A percentile compares a stretch with the other conserved stretches of the same genome.
Evolutionary conservation across 2,113 vertebrate genomes (phyloP).

Genomic region (Ibidorhyncha struthersii): DNA sequence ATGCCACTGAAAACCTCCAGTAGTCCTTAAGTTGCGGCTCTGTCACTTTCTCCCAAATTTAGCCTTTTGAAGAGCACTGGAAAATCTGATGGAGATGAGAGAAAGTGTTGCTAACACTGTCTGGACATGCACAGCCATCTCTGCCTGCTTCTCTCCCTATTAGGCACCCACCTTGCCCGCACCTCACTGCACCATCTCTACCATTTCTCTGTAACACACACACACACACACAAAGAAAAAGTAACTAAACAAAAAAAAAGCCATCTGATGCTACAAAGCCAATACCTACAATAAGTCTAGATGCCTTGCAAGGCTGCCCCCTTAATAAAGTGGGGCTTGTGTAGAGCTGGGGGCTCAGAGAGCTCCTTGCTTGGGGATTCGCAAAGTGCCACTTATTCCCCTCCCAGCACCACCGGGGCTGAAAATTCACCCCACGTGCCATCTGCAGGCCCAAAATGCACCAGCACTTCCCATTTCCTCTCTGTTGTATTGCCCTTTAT

Average conservation of each 20-base stretch:
- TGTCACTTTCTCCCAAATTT: not conserved
- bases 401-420: not conserved
- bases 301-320: not conserved
- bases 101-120: not conserved
- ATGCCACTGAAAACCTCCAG: not conserved
- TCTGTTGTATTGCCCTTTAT: not conserved
- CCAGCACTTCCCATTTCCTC: not conserved
- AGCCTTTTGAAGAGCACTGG: not conserved
- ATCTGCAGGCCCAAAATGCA: not conserved
- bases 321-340: not conserved
- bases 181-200: not conserved
- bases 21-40: not conserved
- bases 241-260: not conserved
- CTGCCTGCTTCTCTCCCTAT: not conserved
- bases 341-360: not conserved
- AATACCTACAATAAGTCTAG: not conserved
- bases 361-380: not conserved
- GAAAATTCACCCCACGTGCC: not conserved
- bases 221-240: not conserved
- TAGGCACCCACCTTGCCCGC: not conserved
- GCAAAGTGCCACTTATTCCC: not conserved
- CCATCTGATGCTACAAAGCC: not conserved
- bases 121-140: not conserved
- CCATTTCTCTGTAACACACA: not conserved
- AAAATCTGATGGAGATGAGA: conserved; percentile 13